These are phyloP conservation scores for Hemibagrus guttatus DNA, from an alignment of 2,797 vertebrate species.

Conservation along the genomic window DNA sequence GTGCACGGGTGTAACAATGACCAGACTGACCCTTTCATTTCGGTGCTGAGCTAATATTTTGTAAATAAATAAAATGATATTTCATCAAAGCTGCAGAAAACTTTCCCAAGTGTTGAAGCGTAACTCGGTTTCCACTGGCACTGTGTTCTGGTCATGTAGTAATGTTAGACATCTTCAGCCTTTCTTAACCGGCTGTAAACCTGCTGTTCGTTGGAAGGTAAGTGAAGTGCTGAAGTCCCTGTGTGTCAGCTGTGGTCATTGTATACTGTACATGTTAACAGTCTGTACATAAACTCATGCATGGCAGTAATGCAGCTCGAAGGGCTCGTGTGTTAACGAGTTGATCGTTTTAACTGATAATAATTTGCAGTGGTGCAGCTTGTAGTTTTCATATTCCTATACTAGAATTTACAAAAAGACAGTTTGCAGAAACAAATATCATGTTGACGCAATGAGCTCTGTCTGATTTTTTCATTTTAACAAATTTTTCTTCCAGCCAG, in stretches of 20 bases:
- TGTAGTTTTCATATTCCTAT: not conserved
- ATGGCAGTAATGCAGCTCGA: not conserved
- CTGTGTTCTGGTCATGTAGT: constrained; percentile 16
- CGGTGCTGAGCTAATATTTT: not conserved
- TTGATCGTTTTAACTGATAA: not conserved
- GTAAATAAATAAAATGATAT: constrained; percentile 26
- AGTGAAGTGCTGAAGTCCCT: constrained; percentile 22
- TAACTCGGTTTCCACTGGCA: constrained; percentile 16
- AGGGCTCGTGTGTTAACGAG: not conserved
- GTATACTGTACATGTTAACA: not conserved
- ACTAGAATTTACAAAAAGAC: not conserved
- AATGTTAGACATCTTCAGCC: constrained; percentile 32
- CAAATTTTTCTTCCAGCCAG: not conserved
- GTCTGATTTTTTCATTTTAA: not conserved
- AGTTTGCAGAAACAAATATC: not conserved
- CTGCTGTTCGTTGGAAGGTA: constrained; percentile 68
- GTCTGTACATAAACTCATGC: not conserved
- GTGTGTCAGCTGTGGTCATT: not conserved
- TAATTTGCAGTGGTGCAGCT: not conserved
- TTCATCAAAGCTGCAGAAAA: constrained; percentile 52
- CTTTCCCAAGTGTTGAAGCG: constrained; percentile 58
- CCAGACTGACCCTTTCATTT: not conserved
- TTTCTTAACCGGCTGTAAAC: constrained; percentile 38
- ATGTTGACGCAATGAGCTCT: not conserved
- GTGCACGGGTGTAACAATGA: not conserved